These are phyloP conservation scores for Arion vulgaris DNA, from an alignment of 1,140 invertebrate genomes.

Conservation along the genomic window DNA sequence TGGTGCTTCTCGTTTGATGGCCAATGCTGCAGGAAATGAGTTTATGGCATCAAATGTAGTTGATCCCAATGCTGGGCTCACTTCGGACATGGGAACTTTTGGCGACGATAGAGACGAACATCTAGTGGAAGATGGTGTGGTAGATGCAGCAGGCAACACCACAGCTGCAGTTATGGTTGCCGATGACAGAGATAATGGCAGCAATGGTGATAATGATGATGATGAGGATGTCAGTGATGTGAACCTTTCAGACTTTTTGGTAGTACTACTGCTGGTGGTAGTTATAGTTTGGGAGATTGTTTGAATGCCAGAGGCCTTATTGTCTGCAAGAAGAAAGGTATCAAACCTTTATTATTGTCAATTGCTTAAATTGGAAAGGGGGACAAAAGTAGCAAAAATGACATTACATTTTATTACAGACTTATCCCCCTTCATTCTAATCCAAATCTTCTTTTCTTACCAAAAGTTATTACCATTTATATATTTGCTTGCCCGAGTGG, in stretches of 20 bases:
- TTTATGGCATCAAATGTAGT: no score
- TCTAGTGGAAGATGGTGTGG: background rate
- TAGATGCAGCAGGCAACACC: background rate
- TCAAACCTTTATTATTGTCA: constrained; percentile 19
- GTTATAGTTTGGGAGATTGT: background rate
- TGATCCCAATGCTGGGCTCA: background rate
- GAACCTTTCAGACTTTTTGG: constrained; percentile 11
- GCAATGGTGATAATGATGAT: constrained; percentile 14
- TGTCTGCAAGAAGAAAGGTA: constrained; percentile 31
- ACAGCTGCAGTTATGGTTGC: background rate
- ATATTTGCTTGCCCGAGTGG: no score
- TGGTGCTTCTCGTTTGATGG: constrained; percentile 22
- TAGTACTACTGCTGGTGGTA: constrained; percentile 15
- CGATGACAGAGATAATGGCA: background rate
- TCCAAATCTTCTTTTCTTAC: no score
- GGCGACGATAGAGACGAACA: background rate
- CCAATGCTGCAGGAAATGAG: background rate
- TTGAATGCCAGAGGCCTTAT: background rate
- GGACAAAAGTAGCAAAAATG: background rate
- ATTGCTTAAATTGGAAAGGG: background rate
- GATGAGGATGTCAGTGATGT: background rate
- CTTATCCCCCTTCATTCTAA: background rate
- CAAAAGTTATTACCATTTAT: no score
- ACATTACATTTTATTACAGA: background rate
- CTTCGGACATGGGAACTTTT: background rate